phyloP scores from a whole-genome alignment of 2,888 invertebrate genomes.

The Stenichneumon culpator region DNA sequence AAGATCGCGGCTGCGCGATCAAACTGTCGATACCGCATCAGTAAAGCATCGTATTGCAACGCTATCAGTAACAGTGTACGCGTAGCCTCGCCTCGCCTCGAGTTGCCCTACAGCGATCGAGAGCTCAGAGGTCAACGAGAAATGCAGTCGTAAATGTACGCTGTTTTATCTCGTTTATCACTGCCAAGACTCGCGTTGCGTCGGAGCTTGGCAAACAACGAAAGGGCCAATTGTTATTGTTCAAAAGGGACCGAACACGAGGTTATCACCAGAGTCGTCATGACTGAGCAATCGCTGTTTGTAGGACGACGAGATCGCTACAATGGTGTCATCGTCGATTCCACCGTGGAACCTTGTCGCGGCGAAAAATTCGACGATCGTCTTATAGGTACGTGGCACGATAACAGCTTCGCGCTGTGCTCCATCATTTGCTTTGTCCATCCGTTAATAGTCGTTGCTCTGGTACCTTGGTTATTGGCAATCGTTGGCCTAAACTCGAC shows the following conservation, averaged over 20 bases:
- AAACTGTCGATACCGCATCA: background rate
- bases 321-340: constrained; percentile 91
- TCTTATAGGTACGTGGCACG: constrained; percentile 87
- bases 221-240: background rate
- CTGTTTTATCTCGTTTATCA: constrained; percentile 32
- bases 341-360: constrained; percentile 87
- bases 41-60: background rate
- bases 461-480: background rate
- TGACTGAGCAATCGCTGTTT: constrained; percentile 79
- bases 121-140: background rate
- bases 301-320: constrained; percentile 88
- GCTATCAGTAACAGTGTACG: background rate
- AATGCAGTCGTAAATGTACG: constrained; percentile 51
- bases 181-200: constrained; percentile 32
- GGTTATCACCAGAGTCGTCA: background rate
- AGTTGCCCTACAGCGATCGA: background rate
- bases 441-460: background rate
- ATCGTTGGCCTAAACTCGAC: background rate
- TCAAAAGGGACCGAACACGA: background rate
- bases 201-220: background rate
- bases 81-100: background rate
- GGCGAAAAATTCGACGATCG: constrained; percentile 86
- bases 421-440: too few species aligned
- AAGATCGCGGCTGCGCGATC: constrained; percentile 6
- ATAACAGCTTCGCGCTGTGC: too few species aligned